Base-by-base conservation (phyloP, 2,113 vertebrate species). In the Chaetorhynchus papuensis region DNA sequence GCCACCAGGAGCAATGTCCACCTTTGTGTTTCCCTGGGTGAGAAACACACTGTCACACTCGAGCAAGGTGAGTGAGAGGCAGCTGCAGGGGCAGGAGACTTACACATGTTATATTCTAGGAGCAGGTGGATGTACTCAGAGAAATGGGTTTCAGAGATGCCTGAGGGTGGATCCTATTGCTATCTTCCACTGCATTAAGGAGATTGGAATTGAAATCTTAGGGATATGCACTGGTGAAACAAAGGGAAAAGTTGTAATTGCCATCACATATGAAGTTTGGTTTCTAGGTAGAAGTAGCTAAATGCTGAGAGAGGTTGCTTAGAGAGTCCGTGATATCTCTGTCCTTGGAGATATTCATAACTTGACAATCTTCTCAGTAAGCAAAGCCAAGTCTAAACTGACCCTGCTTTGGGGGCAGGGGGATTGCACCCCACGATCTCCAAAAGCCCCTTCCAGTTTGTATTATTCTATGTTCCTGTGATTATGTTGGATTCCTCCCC, bases 401-500 rank as follows among this genome's bases (percentile, higher is more conserved):
- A 49, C 9, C 8, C 15, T 61, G 45, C 21, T 76, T 65, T 65
- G 30, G 42, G 33, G 35, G 20, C 37, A 41, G 33, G 12, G 23
- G 16, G 4, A 10, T 56, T 75, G 56, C 30, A 60, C 41, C 3
- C 33, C 50, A 7, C 3, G 8, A 50, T 24, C 45, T 86, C 45
- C 30, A 65, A 37, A 87, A 27, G 8, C 54, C 30, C 24, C 33
- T 44, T 68, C 33, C 39, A 30, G 24, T 53, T 45, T 3, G 3
- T 20, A 19, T 30, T 54, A 21, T 35, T 66, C 33, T 41, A 3
- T 52, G 21, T 8, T 75, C n/a, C 44, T 47, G 3, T 41, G 12
- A 44, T 21, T 54, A 28, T 1, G 0, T 13, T 15, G 7, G 24
- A 47, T 83, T 41, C 39, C 11, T 49, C 6, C 8, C 10, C 27